Evolutionary conservation across 1,140 invertebrate genomes (phyloP).

Genomic region (Chrysopa pallens): DNA sequence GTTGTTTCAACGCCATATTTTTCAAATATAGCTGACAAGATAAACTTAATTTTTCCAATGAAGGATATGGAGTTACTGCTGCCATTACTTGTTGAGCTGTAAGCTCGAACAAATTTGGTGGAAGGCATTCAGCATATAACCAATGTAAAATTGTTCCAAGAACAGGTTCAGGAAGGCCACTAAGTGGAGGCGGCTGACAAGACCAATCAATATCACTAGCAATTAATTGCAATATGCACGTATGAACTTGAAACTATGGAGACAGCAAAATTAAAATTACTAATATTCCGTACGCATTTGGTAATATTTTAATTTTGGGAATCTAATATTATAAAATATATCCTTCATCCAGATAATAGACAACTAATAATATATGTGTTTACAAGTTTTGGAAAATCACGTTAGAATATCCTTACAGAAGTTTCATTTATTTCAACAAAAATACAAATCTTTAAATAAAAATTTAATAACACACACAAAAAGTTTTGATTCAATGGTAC

Average conservation of each 20-base stretch:
- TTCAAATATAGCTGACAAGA: conserved; percentile 38
- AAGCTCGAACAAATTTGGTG: conserved; percentile 30
- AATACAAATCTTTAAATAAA: too few relatives aligned
- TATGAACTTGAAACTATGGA: conserved; percentile 40
- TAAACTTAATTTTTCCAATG: conserved; percentile 30
- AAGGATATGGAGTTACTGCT: conserved; percentile 25
- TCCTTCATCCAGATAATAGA: too few relatives aligned
- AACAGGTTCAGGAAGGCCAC: conserved; percentile 33
- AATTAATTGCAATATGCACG: conserved; percentile 33
- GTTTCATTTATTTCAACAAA: too few relatives aligned
- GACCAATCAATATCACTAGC: conserved; percentile 33
- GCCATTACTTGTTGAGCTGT: conserved; percentile 33
- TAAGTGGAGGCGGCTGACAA: conserved; percentile 24
- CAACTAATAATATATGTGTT: too few relatives aligned
- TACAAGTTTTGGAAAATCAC: too few relatives aligned
- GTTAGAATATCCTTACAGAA: too few relatives aligned
- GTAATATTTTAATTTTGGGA: neutral
- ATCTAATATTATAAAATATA: neutral
- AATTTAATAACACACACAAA: too few relatives aligned
- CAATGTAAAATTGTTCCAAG: conserved; percentile 38
- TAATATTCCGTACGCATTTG: neutral
- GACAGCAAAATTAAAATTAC: neutral
- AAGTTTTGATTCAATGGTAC: too few relatives aligned
- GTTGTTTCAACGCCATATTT: conserved; percentile 40
- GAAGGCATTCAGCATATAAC: conserved; percentile 44